Percentiles rank a stretch among this genome's conserved stretches.
phyloP scores from a whole-genome alignment of 2,888 invertebrate species.

The Auanema sp. region DNA sequence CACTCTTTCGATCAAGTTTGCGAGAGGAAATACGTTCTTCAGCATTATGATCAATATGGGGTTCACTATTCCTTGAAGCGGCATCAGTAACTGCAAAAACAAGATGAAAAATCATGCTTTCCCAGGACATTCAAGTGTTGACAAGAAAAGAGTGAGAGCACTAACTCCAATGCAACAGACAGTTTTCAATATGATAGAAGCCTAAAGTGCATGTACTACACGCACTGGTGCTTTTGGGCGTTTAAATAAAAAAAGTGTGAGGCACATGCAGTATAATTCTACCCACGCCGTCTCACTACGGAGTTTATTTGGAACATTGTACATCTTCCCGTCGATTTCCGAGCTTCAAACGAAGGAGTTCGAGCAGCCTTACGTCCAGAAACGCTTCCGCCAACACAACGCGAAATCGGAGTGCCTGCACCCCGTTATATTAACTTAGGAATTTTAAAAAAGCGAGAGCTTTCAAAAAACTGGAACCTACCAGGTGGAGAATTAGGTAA shows the following conservation, averaged over 20 bases:
- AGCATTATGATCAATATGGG: conserved; percentile 11
- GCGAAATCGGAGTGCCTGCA: conserved; percentile 14
- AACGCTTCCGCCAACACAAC: conserved; percentile 15
- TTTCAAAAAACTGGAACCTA: background rate
- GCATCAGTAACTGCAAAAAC: conserved; percentile 14
- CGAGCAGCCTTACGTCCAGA: conserved; percentile 12
- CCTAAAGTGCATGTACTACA: background rate
- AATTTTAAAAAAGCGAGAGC: background rate
- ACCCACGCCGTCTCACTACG: conserved; percentile 17
- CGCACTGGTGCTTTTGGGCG: background rate
- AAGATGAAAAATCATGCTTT: background rate
- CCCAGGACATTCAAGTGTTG: background rate
- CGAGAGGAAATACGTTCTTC: conserved; percentile 5
- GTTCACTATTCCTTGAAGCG: conserved; percentile 16
- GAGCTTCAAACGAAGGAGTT: conserved; percentile 27
- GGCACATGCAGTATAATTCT: background rate
- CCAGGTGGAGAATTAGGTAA: conserved; percentile 23
- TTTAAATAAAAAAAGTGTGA: background rate
- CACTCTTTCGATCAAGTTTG: background rate
- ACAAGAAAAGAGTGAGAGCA: conserved; percentile 6
- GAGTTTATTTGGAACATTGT: conserved; percentile 17
- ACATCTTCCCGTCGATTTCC: conserved; percentile 13
- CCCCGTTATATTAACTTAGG: background rate
- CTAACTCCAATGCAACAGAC: background rate
- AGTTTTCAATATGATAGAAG: too few relatives aligned